phyloP scores from a whole-genome alignment of 2,113 vertebrate species.

The Amphiprion percula region DNA sequence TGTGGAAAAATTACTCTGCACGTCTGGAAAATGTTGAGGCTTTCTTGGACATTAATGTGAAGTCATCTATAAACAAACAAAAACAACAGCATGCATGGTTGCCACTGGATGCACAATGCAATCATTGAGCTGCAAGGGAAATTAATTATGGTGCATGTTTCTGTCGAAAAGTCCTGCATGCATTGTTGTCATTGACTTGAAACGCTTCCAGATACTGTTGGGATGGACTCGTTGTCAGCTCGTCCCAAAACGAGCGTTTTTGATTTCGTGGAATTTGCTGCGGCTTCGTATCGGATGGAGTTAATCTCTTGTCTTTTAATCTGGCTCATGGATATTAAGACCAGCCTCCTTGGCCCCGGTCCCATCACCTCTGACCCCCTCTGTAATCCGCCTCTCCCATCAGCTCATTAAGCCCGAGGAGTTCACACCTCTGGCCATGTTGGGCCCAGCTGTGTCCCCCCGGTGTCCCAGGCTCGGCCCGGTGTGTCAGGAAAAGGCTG shows the following conservation, averaged over 20 bases:
- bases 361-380: conserved; percentile 73
- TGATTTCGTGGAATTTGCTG: conserved; percentile 38
- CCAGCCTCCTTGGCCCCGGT: conserved; percentile 67
- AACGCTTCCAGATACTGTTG: no score
- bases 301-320: conserved; percentile 78
- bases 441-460: conserved; percentile 80
- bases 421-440: conserved; percentile 85
- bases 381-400: conserved; percentile 77
- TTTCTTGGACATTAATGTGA: neutral
- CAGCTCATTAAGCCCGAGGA: conserved; percentile 79
- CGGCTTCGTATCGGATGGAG: conserved; percentile 23
- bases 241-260: conserved; percentile 16
- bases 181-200: no score
- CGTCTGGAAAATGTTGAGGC: neutral
- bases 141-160: no score
- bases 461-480: conserved; percentile 49
- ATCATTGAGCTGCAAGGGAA: no score
- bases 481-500: conserved; percentile 76
- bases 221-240: conserved; percentile 3
- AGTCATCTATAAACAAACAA: no score
- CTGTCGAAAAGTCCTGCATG: no score
- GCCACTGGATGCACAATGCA: no score
- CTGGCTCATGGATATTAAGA: conserved; percentile 72
- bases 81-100: no score
- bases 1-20: neutral